A percentile compares a stretch with the other conserved stretches of the same genome.
Conservation (phyloP, 2,113 vertebrate species). For the Coptodon bakossiorum region DNA sequence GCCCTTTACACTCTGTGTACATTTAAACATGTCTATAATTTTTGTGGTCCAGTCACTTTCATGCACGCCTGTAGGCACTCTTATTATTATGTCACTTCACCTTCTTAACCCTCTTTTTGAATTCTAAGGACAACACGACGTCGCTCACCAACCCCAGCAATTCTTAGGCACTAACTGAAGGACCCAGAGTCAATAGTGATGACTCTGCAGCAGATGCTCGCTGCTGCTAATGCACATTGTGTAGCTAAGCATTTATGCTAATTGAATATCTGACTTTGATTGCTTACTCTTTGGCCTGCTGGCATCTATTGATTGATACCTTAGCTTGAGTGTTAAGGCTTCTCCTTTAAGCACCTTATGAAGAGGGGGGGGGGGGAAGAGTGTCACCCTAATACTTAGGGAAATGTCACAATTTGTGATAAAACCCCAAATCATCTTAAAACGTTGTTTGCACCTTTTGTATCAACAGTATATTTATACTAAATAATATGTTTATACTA, state of each 20-base stretch:
- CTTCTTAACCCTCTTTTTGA: not conserved
- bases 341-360: not conserved
- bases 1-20: not conserved
- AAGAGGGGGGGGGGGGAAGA: not conserved
- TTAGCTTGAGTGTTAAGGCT: not conserved
- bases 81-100: constrained; percentile 1
- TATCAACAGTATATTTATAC: not conserved
- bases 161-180: not conserved
- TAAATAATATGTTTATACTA: not conserved
- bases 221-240: constrained; percentile 33
- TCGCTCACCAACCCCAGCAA: not conserved
- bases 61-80: not conserved
- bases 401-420: not conserved
- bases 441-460: not conserved
- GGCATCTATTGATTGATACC: constrained; percentile 27
- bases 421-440: not conserved
- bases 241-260: constrained; percentile 41
- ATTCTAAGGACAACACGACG: not conserved
- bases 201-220: not conserved
- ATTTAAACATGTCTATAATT: not conserved
- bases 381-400: not conserved
- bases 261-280: constrained; percentile 28
- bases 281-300: constrained; percentile 4
- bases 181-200: constrained; percentile 1
- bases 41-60: not conserved